Conservation (phyloP, 1,140 invertebrate species). For the Ruditapes philippinarum region DNA sequence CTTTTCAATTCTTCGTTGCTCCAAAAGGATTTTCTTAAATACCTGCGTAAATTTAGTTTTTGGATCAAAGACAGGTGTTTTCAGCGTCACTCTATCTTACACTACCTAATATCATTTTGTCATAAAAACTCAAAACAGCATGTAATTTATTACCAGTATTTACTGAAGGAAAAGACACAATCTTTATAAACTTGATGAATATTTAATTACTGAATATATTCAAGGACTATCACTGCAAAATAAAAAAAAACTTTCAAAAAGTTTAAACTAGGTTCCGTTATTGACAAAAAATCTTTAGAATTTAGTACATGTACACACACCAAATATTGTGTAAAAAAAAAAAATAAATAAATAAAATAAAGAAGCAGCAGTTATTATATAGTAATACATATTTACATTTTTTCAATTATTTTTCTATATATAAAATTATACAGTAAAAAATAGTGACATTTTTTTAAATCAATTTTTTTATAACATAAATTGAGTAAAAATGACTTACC, state of each 20-base stretch:
- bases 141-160: slow-evolving; percentile 55
- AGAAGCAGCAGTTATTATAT: too few relatives aligned
- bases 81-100: slow-evolving; percentile 10
- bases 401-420: too few relatives aligned
- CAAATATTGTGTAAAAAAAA: too few relatives aligned
- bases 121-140: slow-evolving; percentile 44
- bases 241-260: not conserved
- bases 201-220: slow-evolving; percentile 18
- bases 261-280: too few relatives aligned
- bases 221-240: not conserved
- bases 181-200: slow-evolving; percentile 15
- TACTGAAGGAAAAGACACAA: not conserved
- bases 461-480: too few relatives aligned
- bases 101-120: not conserved
- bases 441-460: too few relatives aligned
- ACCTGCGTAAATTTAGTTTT: slow-evolving; percentile 15
- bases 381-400: too few relatives aligned
- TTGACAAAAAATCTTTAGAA: too few relatives aligned
- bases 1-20: not conserved
- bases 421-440: too few relatives aligned
- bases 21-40: not conserved
- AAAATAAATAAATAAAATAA: too few relatives aligned
- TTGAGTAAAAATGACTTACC: too few relatives aligned
- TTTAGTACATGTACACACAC: too few relatives aligned
- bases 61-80: slow-evolving; percentile 46